Conservation (phyloP, 2,797 vertebrate genomes). For the Brotula barbata region DNA sequence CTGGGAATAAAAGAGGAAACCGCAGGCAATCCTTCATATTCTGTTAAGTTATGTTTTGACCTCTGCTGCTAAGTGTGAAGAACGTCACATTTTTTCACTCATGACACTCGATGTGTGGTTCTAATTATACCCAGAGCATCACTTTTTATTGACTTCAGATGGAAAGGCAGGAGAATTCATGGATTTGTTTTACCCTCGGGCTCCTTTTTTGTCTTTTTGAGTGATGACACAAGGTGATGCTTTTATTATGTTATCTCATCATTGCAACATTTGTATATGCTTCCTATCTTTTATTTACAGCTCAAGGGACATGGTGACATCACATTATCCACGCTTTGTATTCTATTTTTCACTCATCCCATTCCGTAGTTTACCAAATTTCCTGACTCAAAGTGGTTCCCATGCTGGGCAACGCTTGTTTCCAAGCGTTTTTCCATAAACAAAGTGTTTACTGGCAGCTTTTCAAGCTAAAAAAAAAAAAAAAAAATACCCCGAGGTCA, state of each 20-base stretch:
- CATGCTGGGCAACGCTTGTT: conserved; percentile 5
- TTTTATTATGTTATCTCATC: conserved; percentile 35
- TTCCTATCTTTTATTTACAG: conserved; percentile 11
- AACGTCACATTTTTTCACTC: conserved; percentile 45
- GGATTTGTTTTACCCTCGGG: conserved; percentile 57
- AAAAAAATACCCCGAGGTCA: conserved; percentile 25
- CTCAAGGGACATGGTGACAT: conserved; percentile 3
- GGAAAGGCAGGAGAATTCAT: conserved; percentile 37
- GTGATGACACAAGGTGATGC: conserved; percentile 39
- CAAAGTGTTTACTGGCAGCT: conserved; percentile 48
- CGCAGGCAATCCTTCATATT: conserved; percentile 36
- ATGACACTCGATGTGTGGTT: conserved; percentile 36
- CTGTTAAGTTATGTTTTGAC: conserved; percentile 43
- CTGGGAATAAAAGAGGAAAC: conserved; percentile 19
- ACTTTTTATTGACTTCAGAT: conserved; percentile 33
- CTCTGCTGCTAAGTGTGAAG: conserved; percentile 34
- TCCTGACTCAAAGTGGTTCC: conserved; percentile 27
- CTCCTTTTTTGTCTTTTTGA: conserved; percentile 18
- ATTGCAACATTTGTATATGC: conserved; percentile 6
- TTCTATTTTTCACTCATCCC: neutral
- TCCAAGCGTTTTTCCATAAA: conserved; percentile 35
- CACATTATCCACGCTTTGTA: neutral
- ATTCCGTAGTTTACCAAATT: conserved; percentile 12
- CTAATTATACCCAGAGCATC: conserved; percentile 45
- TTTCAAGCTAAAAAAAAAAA: conserved; percentile 4